Evolutionary conservation across 2,113 vertebrate species (phyloP).

Genomic region (Struthio camelus): DNA sequence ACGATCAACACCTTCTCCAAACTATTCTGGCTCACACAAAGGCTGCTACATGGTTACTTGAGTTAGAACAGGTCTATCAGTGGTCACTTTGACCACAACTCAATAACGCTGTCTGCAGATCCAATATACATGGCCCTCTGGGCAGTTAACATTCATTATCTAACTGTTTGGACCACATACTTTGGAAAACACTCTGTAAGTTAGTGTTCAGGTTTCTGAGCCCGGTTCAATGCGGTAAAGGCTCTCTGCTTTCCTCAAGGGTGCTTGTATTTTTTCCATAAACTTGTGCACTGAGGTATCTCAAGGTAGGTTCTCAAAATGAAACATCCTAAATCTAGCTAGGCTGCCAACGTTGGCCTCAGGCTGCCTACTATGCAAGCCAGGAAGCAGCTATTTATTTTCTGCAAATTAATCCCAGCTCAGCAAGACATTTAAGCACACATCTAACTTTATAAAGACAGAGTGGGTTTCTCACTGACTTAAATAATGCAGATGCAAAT

Average conservation of each 20-base stretch:
- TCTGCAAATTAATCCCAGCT: constrained; percentile 36
- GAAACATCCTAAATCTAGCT: not conserved
- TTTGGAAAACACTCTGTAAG: not conserved
- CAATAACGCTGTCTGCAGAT: not conserved
- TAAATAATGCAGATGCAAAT: constrained; percentile 23
- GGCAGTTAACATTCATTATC: constrained; percentile 4
- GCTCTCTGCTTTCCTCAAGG: not conserved
- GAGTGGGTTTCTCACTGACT: not conserved
- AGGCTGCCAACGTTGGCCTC: not conserved
- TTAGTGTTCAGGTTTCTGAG: not conserved
- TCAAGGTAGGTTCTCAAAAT: not conserved
- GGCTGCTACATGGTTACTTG: not conserved
- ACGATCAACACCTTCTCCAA: not conserved
- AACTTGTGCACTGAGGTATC: not conserved
- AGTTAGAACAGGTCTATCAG: not conserved
- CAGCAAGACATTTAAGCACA: constrained; percentile 16
- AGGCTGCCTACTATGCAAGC: not conserved
- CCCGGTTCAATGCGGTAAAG: not conserved
- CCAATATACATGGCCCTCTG: not conserved
- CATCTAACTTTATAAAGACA: not conserved
- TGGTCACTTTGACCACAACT: constrained; percentile 15
- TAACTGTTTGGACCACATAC: accelerated
- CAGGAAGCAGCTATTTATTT: constrained; percentile 16
- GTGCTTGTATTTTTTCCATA: not conserved
- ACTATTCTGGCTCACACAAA: not conserved